Percentiles rank a stretch among this genome's conserved stretches.
Evolutionary conservation across 1,140 invertebrate genomes (phyloP).

Genomic region (Drosophila athabasca): DNA sequence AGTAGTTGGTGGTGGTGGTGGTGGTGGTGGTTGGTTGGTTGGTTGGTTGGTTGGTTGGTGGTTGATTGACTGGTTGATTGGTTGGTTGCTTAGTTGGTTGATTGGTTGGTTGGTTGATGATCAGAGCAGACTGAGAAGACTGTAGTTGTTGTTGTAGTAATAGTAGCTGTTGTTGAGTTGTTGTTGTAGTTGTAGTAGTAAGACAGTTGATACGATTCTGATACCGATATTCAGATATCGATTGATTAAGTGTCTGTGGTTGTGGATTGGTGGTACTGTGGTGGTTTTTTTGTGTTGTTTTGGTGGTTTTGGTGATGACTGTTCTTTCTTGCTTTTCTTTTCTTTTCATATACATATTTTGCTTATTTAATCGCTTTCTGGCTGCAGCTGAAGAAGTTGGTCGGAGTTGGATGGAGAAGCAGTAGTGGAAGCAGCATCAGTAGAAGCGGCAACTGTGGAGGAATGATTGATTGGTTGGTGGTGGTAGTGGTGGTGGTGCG

Average conservation of each 20-base stretch:
- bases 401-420: conserved; percentile 52
- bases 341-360: conserved; percentile 7
- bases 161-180: conserved; percentile 36
- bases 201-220: conserved; percentile 41
- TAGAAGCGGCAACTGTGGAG: conserved; percentile 44
- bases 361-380: conserved; percentile 1
- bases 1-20: conserved; percentile 52
- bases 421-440: conserved; percentile 48
- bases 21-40: conserved; percentile 46
- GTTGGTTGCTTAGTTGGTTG: conserved; percentile 45
- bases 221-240: conserved; percentile 11
- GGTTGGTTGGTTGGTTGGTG: conserved; percentile 44
- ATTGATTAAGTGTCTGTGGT: conserved; percentile 41
- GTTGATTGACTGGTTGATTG: conserved; percentile 29
- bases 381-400: conserved; percentile 49
- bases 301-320: conserved; percentile 39
- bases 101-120: conserved; percentile 50
- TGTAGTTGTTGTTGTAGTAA: conserved; percentile 47
- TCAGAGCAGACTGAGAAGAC: conserved; percentile 59
- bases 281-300: conserved; percentile 13
- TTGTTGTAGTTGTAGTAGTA: conserved; percentile 37
- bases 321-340: conserved; percentile 41
- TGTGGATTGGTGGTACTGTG: conserved; percentile 30
- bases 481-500: conserved; percentile 18
- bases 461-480: conserved; percentile 28